Evolutionary conservation across 2,888 invertebrate species (phyloP).

Genomic region (Netelia virgata): DNA sequence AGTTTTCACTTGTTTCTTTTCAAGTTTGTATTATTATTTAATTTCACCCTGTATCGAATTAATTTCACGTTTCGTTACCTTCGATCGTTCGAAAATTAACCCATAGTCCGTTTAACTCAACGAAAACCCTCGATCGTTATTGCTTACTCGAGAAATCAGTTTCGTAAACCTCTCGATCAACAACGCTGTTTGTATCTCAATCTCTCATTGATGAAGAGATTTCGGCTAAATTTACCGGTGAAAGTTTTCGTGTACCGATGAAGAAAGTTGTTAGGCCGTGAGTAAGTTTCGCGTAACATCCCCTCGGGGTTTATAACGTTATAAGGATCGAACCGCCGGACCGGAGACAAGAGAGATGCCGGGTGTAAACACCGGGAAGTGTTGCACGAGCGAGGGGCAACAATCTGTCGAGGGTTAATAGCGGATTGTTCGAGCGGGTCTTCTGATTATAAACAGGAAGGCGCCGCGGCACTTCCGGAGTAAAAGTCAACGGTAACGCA

Average conservation of each 20-base stretch:
- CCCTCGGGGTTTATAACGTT: constrained; percentile 15
- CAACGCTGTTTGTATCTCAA: constrained; percentile 33
- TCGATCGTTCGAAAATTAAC: neutral
- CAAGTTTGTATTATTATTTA: too few species aligned
- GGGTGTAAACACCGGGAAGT: constrained; percentile 13
- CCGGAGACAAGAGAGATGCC: constrained; percentile 21
- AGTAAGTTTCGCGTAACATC: constrained; percentile 47
- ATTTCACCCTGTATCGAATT: neutral
- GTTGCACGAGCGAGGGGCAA: constrained; percentile 41
- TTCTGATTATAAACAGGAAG: constrained; percentile 65
- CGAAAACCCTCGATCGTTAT: neutral
- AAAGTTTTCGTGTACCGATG: constrained; percentile 38
- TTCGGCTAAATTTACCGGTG: constrained; percentile 2
- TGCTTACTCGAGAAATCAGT: constrained; percentile 10
- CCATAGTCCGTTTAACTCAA: neutral
- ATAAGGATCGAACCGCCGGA: constrained; percentile 32
- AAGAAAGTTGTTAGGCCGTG: constrained; percentile 16
- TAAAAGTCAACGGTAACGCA: constrained; percentile 17
- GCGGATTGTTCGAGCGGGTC: constrained; percentile 38
- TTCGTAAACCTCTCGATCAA: constrained; percentile 32
- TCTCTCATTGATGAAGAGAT: constrained; percentile 17
- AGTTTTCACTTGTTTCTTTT: neutral
- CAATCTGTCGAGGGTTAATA: constrained; percentile 50
- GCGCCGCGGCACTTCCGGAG: constrained; percentile 54
- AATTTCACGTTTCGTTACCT: neutral